Percentiles rank a stretch among this genome's conserved stretches.
phyloP scores from a whole-genome alignment of 2,113 vertebrate species.

The Eubucco bourcierii region DNA sequence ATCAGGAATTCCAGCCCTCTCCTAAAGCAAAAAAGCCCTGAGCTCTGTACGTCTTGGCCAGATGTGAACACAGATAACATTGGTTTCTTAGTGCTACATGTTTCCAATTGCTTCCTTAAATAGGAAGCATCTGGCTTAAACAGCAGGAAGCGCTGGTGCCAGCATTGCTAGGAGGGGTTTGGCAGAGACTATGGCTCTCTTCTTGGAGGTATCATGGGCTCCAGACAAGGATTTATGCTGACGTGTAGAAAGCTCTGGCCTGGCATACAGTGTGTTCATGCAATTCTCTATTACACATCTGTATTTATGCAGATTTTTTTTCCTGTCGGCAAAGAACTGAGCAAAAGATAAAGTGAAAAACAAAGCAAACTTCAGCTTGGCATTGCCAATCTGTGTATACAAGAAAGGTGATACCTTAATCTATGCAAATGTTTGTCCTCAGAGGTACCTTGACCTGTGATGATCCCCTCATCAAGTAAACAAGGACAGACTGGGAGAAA shows the following conservation, averaged over 20 bases:
- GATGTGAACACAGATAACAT: neutral
- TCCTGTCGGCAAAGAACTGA: neutral
- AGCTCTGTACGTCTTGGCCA: neutral
- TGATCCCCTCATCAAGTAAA: neutral
- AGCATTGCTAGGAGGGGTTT: neutral
- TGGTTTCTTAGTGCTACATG: neutral
- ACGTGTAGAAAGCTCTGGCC: neutral
- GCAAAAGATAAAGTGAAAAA: neutral
- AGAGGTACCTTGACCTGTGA: neutral
- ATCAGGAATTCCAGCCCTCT: neutral
- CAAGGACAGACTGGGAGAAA: neutral
- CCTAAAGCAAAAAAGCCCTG: neutral
- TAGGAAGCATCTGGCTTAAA: slow-evolving; percentile 36
- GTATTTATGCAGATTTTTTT: neutral
- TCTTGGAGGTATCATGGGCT: neutral
- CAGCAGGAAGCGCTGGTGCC: neutral
- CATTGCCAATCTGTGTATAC: neutral
- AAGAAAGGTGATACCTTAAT: neutral
- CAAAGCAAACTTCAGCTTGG: neutral
- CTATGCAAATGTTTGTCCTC: fast-evolving
- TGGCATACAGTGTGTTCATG: neutral
- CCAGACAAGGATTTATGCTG: neutral
- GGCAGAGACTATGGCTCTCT: neutral
- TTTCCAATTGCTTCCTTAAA: slow-evolving; percentile 30
- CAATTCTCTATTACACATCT: neutral